Evolutionary conservation across 35 echinoderm and acorn worm genomes (phyloP).

Genomic region (Lytechinus variegatus): DNA sequence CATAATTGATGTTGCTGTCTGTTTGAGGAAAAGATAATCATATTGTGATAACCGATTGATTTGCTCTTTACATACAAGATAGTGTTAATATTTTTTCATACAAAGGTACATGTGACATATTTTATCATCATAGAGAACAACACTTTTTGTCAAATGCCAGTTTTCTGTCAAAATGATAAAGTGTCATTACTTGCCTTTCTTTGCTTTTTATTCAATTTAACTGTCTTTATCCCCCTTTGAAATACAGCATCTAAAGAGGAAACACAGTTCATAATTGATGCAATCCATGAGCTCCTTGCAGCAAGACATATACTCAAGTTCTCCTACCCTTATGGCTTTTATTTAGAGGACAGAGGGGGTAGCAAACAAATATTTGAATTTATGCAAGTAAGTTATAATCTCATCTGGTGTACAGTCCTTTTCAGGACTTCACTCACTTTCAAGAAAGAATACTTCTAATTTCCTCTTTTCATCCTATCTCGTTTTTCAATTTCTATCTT

Average conservation of each 20-base stretch:
- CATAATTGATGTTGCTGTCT: no score
- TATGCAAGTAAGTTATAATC: constrained; percentile 91
- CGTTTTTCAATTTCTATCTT: no score
- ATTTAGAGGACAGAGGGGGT: constrained; percentile 86
- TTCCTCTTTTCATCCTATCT: no score
- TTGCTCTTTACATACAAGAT: no score
- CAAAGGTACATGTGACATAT: no score
- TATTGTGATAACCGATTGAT: no score
- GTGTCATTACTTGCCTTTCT: neutral
- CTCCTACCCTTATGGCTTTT: constrained; percentile 96
- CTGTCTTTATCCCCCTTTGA: neutral
- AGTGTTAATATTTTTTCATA: no score
- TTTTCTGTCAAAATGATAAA: neutral
- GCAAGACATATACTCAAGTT: constrained; percentile 88
- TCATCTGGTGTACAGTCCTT: no score
- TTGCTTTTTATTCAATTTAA: neutral
- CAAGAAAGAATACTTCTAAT: no score
- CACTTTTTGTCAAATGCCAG: neutral
- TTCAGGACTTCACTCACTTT: no score
- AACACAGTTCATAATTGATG: constrained; percentile 84
- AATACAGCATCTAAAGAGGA: constrained; percentile 51
- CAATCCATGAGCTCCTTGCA: constrained; percentile 88
- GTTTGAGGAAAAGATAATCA: no score
- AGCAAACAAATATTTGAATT: constrained; percentile 99
- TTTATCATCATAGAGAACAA: neutral